phyloP scores from a whole-genome alignment of 2,113 vertebrate species.

The Etia nguti region DNA sequence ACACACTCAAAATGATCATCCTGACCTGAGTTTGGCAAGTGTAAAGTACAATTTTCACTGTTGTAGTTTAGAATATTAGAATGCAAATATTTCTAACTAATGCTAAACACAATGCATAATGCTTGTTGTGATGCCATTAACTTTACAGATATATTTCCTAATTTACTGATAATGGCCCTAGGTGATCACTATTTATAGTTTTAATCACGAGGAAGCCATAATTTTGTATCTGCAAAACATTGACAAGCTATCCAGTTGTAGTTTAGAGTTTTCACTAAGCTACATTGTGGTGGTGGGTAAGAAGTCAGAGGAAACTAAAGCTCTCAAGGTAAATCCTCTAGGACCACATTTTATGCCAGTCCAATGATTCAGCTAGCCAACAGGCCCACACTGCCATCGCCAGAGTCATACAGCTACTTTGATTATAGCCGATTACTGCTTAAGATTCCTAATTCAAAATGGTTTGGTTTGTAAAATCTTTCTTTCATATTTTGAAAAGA shows the following conservation, averaged over 20 bases:
- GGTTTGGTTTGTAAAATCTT: background rate
- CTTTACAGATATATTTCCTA: background rate
- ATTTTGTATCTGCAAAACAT: background rate
- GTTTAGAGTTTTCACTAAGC: background rate
- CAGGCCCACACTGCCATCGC: background rate
- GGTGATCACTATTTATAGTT: background rate
- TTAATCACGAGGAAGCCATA: background rate
- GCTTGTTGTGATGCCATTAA: background rate
- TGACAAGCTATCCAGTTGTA: background rate
- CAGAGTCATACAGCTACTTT: background rate
- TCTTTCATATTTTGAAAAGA: background rate
- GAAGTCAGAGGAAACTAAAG: background rate
- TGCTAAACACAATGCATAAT: accelerated
- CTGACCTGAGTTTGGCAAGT: background rate
- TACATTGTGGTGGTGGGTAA: background rate
- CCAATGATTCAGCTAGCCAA: background rate
- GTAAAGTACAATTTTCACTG: background rate
- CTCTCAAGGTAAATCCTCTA: background rate
- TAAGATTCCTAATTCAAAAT: background rate
- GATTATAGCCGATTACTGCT: too few species aligned
- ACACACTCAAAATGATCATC: background rate
- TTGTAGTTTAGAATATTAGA: background rate
- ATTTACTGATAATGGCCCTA: accelerated
- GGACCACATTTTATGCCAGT: background rate
- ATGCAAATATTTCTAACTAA: background rate